Percentiles rank a stretch among this genome's conserved stretches.
phyloP scores from a whole-genome alignment of 2,888 invertebrate genomes.

The Maniola hyperantus region DNA sequence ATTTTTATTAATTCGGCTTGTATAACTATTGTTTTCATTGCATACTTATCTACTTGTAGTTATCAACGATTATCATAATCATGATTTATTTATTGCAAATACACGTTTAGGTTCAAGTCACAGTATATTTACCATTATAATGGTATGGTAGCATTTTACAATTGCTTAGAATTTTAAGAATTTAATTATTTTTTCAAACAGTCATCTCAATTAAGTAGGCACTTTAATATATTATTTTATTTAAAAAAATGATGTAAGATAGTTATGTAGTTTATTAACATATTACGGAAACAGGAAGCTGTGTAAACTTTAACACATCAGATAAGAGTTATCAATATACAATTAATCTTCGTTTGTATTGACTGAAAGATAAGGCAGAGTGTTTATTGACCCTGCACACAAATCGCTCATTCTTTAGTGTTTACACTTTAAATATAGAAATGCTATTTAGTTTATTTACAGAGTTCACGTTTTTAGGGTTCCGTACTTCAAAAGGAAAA shows the following conservation, averaged over 20 bases:
- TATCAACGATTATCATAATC: neutral
- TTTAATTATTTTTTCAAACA: no score
- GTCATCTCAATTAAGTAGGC: no score
- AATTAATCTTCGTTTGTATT: constrained; percentile 23
- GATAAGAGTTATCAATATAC: constrained; percentile 25
- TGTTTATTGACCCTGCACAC: constrained; percentile 10
- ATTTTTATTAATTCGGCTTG: neutral
- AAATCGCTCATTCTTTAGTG: neutral
- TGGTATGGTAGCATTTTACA: no score
- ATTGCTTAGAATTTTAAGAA: no score
- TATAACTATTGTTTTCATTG: neutral
- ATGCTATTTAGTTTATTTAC: neutral
- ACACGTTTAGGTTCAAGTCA: no score
- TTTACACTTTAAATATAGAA: neutral
- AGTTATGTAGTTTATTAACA: constrained; percentile 1
- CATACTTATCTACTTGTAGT: neutral
- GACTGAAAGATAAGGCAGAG: constrained; percentile 16
- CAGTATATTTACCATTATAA: no score
- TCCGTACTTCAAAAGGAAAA: no score
- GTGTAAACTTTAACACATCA: constrained; percentile 13
- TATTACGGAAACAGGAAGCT: constrained; percentile 16
- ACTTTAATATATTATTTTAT: no score
- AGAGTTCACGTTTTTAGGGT: neutral
- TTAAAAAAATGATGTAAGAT: no score
- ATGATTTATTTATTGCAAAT: no score